A percentile compares a stretch with the other conserved stretches of the same genome.
These are phyloP conservation scores for Oryzias melastigma DNA, from an alignment of 2,113 vertebrate species.

Conservation along the genomic window DNA sequence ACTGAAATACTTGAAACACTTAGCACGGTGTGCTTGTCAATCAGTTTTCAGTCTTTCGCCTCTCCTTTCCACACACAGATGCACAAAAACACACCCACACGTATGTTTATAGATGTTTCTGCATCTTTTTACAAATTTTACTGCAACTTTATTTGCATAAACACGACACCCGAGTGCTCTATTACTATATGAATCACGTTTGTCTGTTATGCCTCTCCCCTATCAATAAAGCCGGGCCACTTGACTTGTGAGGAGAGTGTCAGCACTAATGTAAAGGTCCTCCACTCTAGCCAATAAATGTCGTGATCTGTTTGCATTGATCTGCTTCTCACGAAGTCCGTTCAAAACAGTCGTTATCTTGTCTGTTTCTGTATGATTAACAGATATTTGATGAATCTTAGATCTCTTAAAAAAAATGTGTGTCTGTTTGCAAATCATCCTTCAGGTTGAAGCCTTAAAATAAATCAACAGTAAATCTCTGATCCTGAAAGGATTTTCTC, in stretches of 20 bases:
- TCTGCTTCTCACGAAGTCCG: constrained; percentile 48
- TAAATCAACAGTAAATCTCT: neutral
- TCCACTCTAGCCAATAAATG: constrained; percentile 66
- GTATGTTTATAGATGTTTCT: no score
- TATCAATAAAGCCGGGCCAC: constrained; percentile 58
- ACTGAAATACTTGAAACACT: no score
- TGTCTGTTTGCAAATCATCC: neutral
- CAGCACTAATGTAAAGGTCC: constrained; percentile 55
- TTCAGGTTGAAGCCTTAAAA: no score
- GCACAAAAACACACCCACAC: no score
- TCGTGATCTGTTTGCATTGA: constrained; percentile 65
- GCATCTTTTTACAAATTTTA: no score
- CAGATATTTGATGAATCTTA: constrained; percentile 5
- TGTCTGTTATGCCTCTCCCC: constrained; percentile 30
- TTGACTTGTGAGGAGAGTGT: constrained; percentile 45
- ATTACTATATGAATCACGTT: constrained; percentile 18
- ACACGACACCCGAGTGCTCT: constrained; percentile 23
- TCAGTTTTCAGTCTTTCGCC: no score
- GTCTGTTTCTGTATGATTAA: constrained; percentile 24
- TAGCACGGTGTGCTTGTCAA: no score
- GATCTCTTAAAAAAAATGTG: constrained; percentile 3
- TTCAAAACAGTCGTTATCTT: constrained; percentile 37
- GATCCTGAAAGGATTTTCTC: neutral
- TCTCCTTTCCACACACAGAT: no score
- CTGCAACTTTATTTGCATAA: neutral